phyloP scores from a whole-genome alignment of 2,888 invertebrate species.

The Ormyrus thymus region DNA sequence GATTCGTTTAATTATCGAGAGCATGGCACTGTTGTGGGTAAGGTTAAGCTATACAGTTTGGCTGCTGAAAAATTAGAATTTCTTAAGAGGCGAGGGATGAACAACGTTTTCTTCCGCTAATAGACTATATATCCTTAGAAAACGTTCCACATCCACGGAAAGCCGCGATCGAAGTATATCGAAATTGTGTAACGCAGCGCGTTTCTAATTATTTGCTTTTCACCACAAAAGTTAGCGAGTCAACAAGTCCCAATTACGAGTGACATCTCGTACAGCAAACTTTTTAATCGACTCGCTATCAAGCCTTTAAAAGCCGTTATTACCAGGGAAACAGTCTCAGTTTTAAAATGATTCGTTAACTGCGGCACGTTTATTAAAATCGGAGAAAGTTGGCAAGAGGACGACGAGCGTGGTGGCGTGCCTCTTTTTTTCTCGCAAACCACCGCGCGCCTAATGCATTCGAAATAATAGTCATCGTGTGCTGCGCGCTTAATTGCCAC shows the following conservation, averaged over 20 bases:
- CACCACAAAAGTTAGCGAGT: not conserved
- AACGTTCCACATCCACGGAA: no score
- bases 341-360: slow-evolving; percentile 5
- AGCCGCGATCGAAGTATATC: no score
- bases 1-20: not conserved
- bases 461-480: slow-evolving; percentile 3
- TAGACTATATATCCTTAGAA: no score
- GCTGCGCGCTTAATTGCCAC: not conserved
- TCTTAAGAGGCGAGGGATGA: no score
- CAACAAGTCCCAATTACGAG: not conserved
- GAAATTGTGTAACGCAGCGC: no score
- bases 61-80: no score
- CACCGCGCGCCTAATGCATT: not conserved
- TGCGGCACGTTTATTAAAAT: slow-evolving; percentile 9
- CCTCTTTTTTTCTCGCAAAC: not conserved
- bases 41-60: no score
- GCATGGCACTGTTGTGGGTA: not conserved
- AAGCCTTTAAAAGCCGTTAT: not conserved
- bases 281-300: not conserved
- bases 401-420: no score
- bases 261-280: not conserved
- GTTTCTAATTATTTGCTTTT: no score
- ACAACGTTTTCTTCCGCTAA: no score
- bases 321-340: not conserved
- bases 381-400: slow-evolving; percentile 3